Base-by-base conservation (phyloP, 2,888 invertebrate genomes). In the Magallana nippona region DNA sequence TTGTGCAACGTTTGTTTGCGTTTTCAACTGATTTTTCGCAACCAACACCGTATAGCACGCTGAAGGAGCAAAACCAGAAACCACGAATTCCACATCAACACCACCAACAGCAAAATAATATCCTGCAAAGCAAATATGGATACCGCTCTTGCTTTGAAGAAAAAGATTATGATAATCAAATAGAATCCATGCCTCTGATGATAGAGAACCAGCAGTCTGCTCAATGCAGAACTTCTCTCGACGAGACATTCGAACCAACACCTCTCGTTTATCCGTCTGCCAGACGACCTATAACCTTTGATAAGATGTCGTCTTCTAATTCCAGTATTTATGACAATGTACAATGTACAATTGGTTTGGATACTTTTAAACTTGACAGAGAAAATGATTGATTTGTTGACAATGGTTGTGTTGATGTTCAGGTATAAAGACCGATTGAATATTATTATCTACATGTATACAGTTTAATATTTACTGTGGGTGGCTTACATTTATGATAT, bases 241-340 rank as follows among this genome's bases (percentile, higher is more conserved):
- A 86, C n/a, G 85, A 86, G 15, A 83, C 85, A 22, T 88, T 88
- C 0, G 89, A 90, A 78, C 88, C 91, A 1, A 89, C 91, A 44
- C 92, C 92, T 44, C 86, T 92, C 27, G 89, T 90, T 57, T 88
- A 91, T 78, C 92, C 92, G 5, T 92, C 92, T 5, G 91, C 89
- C 57, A 88, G 89, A 55, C 89, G 92, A 79, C 92, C 92, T 71
- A 92, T 92, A 91, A 92, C 91, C 44, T 92, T 92, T 87, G 91
- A 92, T 82, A 91, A 92, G 84, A 44, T 89, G 15, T 91, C 91
- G 3, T 91, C 92, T 10, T 92, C 92, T 2, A 92, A 92, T 87
- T 90, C 92, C 84, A 92, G 92, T 82, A 88, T 92, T 15, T 92
- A 92, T 82, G 92, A 92, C 84, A 92, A 92, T 87, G 90, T 92